Conservation (phyloP, 2,113 vertebrate species). For the Fukomys damarensis region DNA sequence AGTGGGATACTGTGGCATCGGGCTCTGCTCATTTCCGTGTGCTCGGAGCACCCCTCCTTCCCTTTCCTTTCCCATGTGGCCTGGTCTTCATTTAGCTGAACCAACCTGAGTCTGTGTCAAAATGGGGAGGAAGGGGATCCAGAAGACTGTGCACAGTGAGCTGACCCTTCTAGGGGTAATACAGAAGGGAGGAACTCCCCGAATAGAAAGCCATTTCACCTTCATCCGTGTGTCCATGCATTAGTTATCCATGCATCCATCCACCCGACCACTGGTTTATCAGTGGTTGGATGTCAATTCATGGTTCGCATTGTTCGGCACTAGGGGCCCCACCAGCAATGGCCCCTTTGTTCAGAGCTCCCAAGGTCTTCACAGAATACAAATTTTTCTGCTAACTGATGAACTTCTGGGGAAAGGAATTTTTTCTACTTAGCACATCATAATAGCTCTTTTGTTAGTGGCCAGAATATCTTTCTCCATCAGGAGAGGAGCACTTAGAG, state of each 20-base stretch:
- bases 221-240: not conserved
- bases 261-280: not conserved
- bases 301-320: not conserved
- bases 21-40: not conserved
- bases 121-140: not conserved
- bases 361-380: not conserved
- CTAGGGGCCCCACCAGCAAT: too few relatives aligned
- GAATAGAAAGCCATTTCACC: not conserved
- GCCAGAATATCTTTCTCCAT: not conserved
- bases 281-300: not conserved
- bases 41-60: not conserved
- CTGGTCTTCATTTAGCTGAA: not conserved
- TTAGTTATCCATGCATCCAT: too few relatives aligned
- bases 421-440: not conserved
- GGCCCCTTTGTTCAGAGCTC: not conserved
- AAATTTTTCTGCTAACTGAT: not conserved
- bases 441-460: not conserved
- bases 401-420: not conserved
- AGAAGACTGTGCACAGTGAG: not conserved
- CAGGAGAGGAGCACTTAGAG: not conserved
- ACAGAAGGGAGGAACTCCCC: not conserved
- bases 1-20: not conserved
- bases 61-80: too few relatives aligned
- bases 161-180: not conserved
- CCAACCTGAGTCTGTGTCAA: not conserved